phyloP scores from a whole-genome alignment of 2,797 vertebrate genomes.

The Tragelaphus oryx region DNA sequence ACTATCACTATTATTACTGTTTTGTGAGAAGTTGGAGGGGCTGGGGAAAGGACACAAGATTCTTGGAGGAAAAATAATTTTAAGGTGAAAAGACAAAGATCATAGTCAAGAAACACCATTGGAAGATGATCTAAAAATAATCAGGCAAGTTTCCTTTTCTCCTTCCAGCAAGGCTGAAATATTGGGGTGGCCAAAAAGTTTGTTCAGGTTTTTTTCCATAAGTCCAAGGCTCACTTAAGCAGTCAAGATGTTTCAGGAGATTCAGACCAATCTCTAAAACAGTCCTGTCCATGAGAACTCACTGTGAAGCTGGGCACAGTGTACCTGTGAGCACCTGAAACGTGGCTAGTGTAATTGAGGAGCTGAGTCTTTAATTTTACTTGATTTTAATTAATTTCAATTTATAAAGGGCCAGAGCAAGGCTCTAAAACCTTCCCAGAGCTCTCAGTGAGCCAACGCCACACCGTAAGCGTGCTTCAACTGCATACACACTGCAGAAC shows the following conservation, averaged over 20 bases:
- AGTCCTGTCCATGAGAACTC: not conserved
- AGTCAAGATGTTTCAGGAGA: not conserved
- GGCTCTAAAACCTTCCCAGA: not conserved
- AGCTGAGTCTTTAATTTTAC: not conserved
- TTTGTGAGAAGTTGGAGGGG: not conserved
- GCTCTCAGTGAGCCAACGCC: not conserved
- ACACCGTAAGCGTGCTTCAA: not conserved
- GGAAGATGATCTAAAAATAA: not conserved
- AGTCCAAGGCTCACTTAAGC: not conserved
- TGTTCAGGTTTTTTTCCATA: not conserved
- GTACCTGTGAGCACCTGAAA: not conserved
- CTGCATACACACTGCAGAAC: not conserved
- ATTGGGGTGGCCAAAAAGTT: not conserved
- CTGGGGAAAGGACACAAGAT: not conserved
- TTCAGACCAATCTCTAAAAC: not conserved
- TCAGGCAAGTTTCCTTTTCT: not conserved
- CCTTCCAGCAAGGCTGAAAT: not conserved
- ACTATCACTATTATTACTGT: not conserved
- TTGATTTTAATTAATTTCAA: not conserved
- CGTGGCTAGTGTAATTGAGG: not conserved
- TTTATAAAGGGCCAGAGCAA: not conserved
- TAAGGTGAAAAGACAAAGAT: not conserved
- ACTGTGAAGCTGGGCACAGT: fast-evolving
- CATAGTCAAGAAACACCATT: not conserved
- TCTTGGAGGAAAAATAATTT: not conserved